A percentile compares a stretch with the other conserved stretches of the same genome.
Conservation (phyloP, 2,888 invertebrate genomes). For the Platycheirus albimanus region DNA sequence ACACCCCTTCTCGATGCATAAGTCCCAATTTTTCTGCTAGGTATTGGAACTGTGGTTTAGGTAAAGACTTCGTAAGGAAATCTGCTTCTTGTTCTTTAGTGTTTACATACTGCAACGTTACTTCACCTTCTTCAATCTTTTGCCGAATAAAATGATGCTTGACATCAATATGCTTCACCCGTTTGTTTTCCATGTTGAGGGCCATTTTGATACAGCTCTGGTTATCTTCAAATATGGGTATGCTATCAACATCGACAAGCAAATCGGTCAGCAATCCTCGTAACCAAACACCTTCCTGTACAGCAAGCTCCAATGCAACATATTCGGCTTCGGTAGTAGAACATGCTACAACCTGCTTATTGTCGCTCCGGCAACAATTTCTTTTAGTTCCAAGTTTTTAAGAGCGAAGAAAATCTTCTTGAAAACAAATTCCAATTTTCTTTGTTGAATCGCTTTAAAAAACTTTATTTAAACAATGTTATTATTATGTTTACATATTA, state of each 20-base stretch:
- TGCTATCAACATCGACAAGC: conserved; percentile 9
- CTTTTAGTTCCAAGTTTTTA: no score
- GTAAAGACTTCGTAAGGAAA: conserved; percentile 23
- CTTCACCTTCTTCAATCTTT: conserved; percentile 29
- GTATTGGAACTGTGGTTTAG: conserved; percentile 21
- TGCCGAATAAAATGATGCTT: conserved; percentile 38
- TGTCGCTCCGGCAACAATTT: no score
- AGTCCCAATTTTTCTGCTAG: conserved; percentile 5
- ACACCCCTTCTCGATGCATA: conserved; percentile 37
- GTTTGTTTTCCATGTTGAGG: conserved; percentile 34
- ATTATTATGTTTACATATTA: no score
- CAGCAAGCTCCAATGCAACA: conserved; percentile 12
- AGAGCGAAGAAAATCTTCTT: no score
- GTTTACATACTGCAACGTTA: conserved; percentile 11
- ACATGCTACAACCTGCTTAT: conserved; percentile 29
- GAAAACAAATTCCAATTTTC: no score
- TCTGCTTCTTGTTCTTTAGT: conserved; percentile 26
- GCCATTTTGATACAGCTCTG: no score
- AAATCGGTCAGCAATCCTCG: conserved; percentile 35
- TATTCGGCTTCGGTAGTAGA: conserved; percentile 22
- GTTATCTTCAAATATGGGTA: conserved; percentile 42
- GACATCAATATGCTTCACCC: conserved; percentile 46
- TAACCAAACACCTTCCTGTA: conserved; percentile 46
- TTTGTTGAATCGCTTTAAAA: no score
- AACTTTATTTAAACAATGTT: no score